Evolutionary conservation across 1,140 invertebrate species (phyloP).

Genomic region (Antheraea pernyi): DNA sequence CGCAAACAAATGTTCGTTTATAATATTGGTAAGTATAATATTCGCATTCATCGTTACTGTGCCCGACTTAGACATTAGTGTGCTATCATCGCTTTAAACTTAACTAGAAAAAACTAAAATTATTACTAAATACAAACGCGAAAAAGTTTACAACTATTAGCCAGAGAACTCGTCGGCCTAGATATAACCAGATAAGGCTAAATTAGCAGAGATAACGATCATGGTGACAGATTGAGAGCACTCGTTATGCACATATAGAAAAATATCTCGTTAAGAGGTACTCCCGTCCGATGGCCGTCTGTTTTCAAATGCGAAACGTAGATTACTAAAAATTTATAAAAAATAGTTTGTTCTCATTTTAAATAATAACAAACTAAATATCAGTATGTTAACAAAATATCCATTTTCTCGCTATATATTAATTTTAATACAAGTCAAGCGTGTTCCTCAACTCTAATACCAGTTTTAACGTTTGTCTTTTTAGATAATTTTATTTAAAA

Average conservation of each 20-base stretch:
- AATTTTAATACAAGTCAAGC: background rate
- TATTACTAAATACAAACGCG: background rate
- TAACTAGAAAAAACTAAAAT: no score
- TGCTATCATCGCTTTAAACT: no score
- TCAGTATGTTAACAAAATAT: background rate
- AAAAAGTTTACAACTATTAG: slow-evolving; percentile 4
- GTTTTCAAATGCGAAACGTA: background rate
- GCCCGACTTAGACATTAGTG: no score
- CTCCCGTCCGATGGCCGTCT: background rate
- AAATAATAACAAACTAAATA: no score
- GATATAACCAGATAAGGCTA: slow-evolving; percentile 49
- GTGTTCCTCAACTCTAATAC: no score
- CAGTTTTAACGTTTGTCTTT: no score
- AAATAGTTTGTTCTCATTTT: no score
- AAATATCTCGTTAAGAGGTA: background rate
- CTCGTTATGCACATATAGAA: slow-evolving; percentile 9
- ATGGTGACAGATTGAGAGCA: slow-evolving; percentile 40
- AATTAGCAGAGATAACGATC: slow-evolving; percentile 43
- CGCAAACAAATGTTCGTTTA: no score
- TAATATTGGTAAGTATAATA: no score
- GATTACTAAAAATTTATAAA: no score
- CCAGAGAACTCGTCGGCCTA: slow-evolving; percentile 45
- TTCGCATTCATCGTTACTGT: no score
- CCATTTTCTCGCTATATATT: background rate
- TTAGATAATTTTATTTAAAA: no score